Evolutionary conservation across 2,888 invertebrate genomes (phyloP).

Genomic region (Carabus problematicus): DNA sequence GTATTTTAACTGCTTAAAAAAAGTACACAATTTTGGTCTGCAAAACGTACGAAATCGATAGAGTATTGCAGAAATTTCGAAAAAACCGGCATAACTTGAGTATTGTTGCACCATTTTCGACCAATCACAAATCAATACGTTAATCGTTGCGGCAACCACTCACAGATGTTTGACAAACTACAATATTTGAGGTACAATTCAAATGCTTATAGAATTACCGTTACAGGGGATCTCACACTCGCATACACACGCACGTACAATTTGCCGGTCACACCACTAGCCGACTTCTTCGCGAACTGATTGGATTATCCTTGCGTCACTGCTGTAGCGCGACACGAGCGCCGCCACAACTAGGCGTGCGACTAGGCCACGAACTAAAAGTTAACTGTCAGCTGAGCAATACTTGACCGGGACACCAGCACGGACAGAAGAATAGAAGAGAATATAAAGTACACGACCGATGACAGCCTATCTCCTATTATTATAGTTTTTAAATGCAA

Average conservation of each 20-base stretch:
- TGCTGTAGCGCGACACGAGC: slow-evolving; percentile 19
- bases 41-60: too few species aligned
- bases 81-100: too few species aligned
- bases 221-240: slow-evolving; percentile 21
- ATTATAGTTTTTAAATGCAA: too few species aligned
- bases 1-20: too few species aligned
- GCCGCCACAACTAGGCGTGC: slow-evolving; percentile 37
- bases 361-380: slow-evolving; percentile 37
- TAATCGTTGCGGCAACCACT: not conserved
- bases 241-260: slow-evolving; percentile 16
- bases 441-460: slow-evolving; percentile 15
- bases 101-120: slow-evolving; percentile 7
- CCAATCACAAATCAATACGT: slow-evolving; percentile 27
- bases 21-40: too few species aligned
- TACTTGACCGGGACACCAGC: slow-evolving; percentile 5
- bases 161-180: not conserved
- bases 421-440: not conserved
- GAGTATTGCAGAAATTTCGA: too few species aligned
- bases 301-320: slow-evolving; percentile 41
- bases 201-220: slow-evolving; percentile 21
- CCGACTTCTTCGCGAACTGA: slow-evolving; percentile 38
- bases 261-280: slow-evolving; percentile 18
- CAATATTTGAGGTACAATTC: too few species aligned
- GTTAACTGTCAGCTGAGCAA: slow-evolving; percentile 27
- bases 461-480: not conserved